Evolutionary conservation across 1,140 invertebrate genomes (phyloP), one percentile per base, ranked within the genome.

Genomic region (Brachionus calyciflorus): DNA sequence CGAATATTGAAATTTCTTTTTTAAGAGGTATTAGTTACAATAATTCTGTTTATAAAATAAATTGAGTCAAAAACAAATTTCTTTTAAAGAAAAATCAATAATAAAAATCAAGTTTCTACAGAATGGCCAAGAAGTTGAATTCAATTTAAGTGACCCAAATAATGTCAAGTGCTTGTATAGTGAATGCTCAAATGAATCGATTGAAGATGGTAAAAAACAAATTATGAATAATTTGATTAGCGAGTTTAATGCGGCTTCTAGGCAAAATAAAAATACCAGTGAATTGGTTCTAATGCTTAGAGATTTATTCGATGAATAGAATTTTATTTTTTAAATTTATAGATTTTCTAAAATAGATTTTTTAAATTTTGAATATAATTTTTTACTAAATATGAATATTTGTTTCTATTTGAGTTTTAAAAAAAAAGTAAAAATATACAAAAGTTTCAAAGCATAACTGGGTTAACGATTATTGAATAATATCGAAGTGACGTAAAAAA

Each of bases 1-100:
- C 40, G 21, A 60, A 60, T 19, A 60, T 60, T 60, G 55, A 60
- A n/a, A 60, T 60, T 14, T 37, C n/a, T 33, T 60, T 60, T 9
- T 17, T 37, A 3, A 12, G 55, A 60, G 28, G 55, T 60, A 37
- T 55, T 55, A 14, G 14, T 14, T 28, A 14, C 10, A 0, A 53
- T 17, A 19, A 9, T 60, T 33, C 19, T 33, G 0, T 60, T 60
- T 17, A n/a, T n/a, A n/a, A 49, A 17, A n/a, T 24, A 7, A 46
- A 14, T 46, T 14, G 4, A 7, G 9, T 3, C 14, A 7, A 2
- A 55, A 14, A 12, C 26, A 55, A 26, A 24, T 65, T 44, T 44
- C 5, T 3, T n/a, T 65, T 24, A 0, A 65, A 65, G 40, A 46
- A 65, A 6, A 44, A 12, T 17, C 28, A 6, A 33, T 33, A 33